Evolutionary conservation across 2,113 vertebrate genomes (phyloP).

Genomic region (Numenius arquata): DNA sequence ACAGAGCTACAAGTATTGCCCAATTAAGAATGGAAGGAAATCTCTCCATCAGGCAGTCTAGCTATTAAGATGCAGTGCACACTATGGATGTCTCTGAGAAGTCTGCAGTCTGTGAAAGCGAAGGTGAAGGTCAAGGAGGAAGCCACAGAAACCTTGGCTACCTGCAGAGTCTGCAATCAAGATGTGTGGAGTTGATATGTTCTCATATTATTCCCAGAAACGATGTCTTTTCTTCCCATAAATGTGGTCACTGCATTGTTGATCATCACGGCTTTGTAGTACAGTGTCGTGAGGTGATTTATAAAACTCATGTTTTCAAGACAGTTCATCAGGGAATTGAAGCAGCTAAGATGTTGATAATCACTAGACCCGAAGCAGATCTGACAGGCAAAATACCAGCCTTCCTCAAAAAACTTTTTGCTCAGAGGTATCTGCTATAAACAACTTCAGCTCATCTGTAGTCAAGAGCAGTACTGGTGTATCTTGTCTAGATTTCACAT

Average conservation of each 20-base stretch:
- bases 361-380: slow-evolving; percentile 41
- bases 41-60: neutral
- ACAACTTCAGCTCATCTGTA: slow-evolving; percentile 36
- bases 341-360: slow-evolving; percentile 51
- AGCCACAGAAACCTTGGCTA: slow-evolving; percentile 47
- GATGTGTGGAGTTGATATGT: slow-evolving; percentile 37
- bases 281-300: slow-evolving; percentile 10
- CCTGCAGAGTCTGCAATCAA: slow-evolving; percentile 56
- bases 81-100: neutral
- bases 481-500: neutral
- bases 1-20: neutral
- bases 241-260: slow-evolving; percentile 27
- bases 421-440: slow-evolving; percentile 16
- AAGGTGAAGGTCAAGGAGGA: slow-evolving; percentile 53
- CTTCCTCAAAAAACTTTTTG: slow-evolving; percentile 11
- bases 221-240: slow-evolving; percentile 33
- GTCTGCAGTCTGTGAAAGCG: slow-evolving; percentile 16
- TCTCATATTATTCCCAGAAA: slow-evolving; percentile 34
- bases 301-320: slow-evolving; percentile 22
- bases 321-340: slow-evolving; percentile 49
- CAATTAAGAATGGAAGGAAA: slow-evolving; percentile 1
- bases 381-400: slow-evolving; percentile 27
- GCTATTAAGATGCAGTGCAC: slow-evolving; percentile 48
- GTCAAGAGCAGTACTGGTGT: neutral
- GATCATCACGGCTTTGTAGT: slow-evolving; percentile 21